Base-by-base conservation (phyloP, 2,113 vertebrate species). In the Chelonoidis abingdonii region DNA sequence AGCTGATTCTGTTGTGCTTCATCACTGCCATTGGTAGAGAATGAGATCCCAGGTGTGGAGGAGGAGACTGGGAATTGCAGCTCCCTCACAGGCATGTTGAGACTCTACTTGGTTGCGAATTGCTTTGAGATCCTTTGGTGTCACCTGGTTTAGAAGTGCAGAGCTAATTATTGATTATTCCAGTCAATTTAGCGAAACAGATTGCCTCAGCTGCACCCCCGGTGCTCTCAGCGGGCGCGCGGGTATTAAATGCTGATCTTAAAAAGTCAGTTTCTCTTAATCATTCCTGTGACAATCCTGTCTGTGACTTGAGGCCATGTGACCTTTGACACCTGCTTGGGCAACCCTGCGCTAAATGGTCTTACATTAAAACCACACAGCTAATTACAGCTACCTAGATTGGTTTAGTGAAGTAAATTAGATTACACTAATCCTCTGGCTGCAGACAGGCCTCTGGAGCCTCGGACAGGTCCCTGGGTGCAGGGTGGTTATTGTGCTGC, bases 331-430 rank as follows among this genome's bases (percentile, higher is more conserved):
- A 19, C 0, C 79, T 92, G 59, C 53, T 90, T 84, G 13, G 72
- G 87, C 65, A 5, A 5, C 44, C 69, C 1, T 52, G 10, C 84
- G 96, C 81, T 89, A 62, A 69, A 85, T 56, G 47, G 38, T 94
- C 94, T 95, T 94, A 79, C 38, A 7, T 93, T 88, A 79, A 97
- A 83, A 88, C 83, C 93, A 35, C 16, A 5, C n/a, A 86, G 97
- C 94, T 92, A 84, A 83, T 94, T 94, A 12, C 35, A 89, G 84
- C 90, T 92, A 19, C 82, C 93, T 87, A 93, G 49, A 93, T 95
- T 92, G 87, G 44, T 86, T 98, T 95, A 92, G 94, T 91, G 80
- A 69, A 94, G 80, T 93, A 92, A 96, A 85, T 97, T 95, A 96
- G 88, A 81, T 98, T 97, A 90, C 65, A n/a, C 80, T 97, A 91